Evolutionary conservation across 2,113 vertebrate genomes (phyloP), one percentile per base, ranked within the genome.

Genomic region (Miniopterus natalensis): DNA sequence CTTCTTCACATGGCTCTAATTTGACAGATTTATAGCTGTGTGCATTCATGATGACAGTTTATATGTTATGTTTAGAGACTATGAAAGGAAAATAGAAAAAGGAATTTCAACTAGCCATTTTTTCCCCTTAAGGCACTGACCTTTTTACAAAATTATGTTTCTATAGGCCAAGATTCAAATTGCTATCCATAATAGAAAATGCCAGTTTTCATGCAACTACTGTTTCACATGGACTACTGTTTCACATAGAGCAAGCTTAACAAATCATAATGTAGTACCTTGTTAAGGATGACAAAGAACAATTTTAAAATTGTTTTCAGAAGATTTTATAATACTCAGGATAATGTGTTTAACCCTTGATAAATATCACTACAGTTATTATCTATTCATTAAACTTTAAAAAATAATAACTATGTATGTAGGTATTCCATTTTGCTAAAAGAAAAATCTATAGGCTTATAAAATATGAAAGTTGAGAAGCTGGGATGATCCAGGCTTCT

Each of bases 81-180:
- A 78, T 92, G 73, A 96, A 74, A 96, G 45, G 77, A 85, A 95
- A 95, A 95, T 90, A 94, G 65, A 40, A 94, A 90, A 73, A 88
- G 31, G 29, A 80, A 81, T 88, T 94, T 94, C 49, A 90, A 2
- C 51, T 63, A 42, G 25, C 10, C 36, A 11, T 77, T 53, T 45
- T 71, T 21, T 9, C 40, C 25, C 53, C 31, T 36, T 70, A 49
- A 84, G 36, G 21, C 71, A 66, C 71, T 55, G 61, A 88, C 55
- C 73, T 84, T 92, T 95, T 75, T 68, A 74, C 84, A 92, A 84
- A 89, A 70, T 79, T 70, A 31, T 90, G 55, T 88, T 96, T 88
- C 61, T 63, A 6, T 75, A 49, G 73, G 31, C 77, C 94, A 85
- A 65, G 68, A 92, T 79, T 68, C 81, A 74, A 90, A 42, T 40